Base-by-base conservation (phyloP, 2,888 invertebrate genomes). In the Meiosimyza platycephala region DNA sequence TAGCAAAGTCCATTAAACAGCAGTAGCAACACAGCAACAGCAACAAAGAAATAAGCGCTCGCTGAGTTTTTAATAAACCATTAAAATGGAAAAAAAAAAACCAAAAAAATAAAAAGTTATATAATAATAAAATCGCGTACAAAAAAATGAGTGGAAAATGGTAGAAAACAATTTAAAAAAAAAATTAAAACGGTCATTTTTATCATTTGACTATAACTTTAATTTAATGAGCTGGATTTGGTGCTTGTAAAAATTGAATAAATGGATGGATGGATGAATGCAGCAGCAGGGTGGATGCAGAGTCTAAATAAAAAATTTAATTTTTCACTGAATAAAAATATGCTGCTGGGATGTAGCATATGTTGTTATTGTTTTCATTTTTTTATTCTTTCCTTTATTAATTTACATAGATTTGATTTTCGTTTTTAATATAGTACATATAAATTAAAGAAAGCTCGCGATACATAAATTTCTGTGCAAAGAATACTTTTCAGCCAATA, bases 141-240 rank as follows among this genome's bases (percentile, higher is more conserved):
- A 59, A 57, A 12, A 51, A 47, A 3, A 65, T 7, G 15, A n/a
- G 22, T 47, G 47, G 40, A 66, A 47, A 69, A 59, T 68, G 65
- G 69, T 47, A 63, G 73, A 68, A 64, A 68, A 18, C 73, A 71
- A 76, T 76, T 76, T 74, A 67, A 71, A 77, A 76, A 73, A 73
- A 74, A 74, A 67, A 71, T n/a, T 76, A 76, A 73, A 73, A 74
- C 63, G 62, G 40, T 75, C 73, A n/a, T n/a, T n/a, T n/a, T n/a
- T n/a, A 72, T 74, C 74, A 73, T 71, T 76, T 72, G 66, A 81
- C 83, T 77, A 83, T 81, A 79, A 83, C 80, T 81, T 82, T 80
- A 79, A 80, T 79, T 82, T 83, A 82, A 82, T 82, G 82, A 81
- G 76, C 78, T 81, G 81, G 83, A 82, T 81, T 82, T 81, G 79